phyloP scores from a whole-genome alignment of 2,113 vertebrate species.

The Oxyura jamaicensis region DNA sequence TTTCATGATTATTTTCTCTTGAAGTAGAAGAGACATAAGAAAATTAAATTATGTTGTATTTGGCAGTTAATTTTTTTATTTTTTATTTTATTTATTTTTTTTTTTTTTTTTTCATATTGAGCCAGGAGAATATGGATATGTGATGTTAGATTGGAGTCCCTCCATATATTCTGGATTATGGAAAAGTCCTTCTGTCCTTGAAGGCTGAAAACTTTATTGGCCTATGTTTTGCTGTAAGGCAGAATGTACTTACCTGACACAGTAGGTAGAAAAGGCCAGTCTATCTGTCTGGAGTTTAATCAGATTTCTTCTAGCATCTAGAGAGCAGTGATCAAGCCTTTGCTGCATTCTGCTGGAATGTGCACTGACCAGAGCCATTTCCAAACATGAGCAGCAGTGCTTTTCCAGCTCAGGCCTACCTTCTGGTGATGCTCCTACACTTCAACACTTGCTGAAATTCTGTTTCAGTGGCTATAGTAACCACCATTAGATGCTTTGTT shows the following conservation, averaged over 20 bases:
- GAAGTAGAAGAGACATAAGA: neutral
- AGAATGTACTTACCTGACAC: accelerated
- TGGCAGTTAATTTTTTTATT: neutral
- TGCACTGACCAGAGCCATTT: neutral
- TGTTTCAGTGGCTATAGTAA: neutral
- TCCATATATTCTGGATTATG: neutral
- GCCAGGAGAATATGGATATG: neutral
- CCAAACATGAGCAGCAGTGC: neutral
- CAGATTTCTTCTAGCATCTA: neutral
- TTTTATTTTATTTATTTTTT: no score
- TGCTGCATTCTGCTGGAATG: neutral
- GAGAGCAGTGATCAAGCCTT: neutral
- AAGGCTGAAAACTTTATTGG: neutral
- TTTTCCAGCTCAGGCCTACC: neutral
- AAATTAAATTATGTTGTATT: neutral
- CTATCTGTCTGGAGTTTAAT: neutral
- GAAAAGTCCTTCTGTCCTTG: neutral
- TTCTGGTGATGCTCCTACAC: neutral
- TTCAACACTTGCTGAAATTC: neutral
- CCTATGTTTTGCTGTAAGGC: neutral
- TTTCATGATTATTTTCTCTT: neutral
- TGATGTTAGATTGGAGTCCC: neutral
- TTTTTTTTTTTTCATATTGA: neutral
- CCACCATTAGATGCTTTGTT: neutral
- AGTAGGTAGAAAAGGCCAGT: neutral